Conservation (phyloP, 30 jellyfish, hydroid and myxozoan genomes). For the Cassiopea andromeda region DNA sequence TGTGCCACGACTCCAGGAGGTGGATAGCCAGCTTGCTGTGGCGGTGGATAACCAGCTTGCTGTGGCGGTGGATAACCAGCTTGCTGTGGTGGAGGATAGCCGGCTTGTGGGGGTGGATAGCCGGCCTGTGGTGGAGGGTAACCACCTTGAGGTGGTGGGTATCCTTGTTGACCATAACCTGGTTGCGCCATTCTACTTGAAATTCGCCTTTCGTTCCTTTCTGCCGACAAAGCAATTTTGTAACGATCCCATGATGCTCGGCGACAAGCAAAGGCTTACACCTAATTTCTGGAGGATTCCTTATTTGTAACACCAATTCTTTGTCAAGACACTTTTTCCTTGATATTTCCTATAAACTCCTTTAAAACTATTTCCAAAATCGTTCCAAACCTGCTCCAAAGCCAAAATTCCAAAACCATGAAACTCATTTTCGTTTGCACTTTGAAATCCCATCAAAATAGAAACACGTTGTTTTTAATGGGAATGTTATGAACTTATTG, state of each 20-base stretch:
- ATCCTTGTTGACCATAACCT: conserved; percentile 57
- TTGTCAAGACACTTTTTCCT: too few relatives aligned
- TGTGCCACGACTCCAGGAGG: conserved; percentile 78
- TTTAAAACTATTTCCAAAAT: too few relatives aligned
- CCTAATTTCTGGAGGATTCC: too few relatives aligned
- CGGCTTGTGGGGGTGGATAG: conserved; percentile 73
- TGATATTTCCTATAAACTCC: too few relatives aligned
- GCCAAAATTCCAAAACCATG: too few relatives aligned
- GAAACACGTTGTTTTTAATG: too few relatives aligned
- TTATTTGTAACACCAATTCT: too few relatives aligned
- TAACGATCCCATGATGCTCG: neutral
- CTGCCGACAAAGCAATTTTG: neutral
- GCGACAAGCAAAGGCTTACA: neutral
- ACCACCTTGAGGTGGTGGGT: conserved; percentile 67
- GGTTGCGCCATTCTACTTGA: conserved; percentile 41
- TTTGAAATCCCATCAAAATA: too few relatives aligned
- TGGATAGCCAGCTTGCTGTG: conserved; percentile 73
- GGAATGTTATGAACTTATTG: too few relatives aligned
- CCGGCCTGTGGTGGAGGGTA: conserved; percentile 69
- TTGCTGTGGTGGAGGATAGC: conserved; percentile 78
- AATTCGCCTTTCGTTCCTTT: neutral
- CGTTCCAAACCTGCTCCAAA: too few relatives aligned
- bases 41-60: conserved; percentile 42
- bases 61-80: conserved; percentile 37
- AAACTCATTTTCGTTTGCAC: too few relatives aligned